Evolutionary conservation across 2,113 vertebrate genomes (phyloP), one percentile per base, ranked within the genome.

Genomic region (Rhinoderma darwinii): DNA sequence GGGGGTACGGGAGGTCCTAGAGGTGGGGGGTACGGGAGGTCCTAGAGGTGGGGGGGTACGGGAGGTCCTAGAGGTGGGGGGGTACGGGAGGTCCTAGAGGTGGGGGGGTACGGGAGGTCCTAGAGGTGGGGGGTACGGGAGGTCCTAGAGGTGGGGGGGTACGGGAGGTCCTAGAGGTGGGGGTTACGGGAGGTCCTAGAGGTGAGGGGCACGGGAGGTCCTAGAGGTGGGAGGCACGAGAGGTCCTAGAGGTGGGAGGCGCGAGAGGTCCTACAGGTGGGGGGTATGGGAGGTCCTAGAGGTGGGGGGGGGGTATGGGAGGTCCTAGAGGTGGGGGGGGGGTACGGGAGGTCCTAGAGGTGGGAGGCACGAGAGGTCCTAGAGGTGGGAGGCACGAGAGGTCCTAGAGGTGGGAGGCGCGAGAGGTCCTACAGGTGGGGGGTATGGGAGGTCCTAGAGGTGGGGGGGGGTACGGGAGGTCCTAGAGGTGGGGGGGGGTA

Each of bases 11-110:
- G 27, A 12, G 54, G 54, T 9, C 54, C 54, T 22, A 22, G 30
- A 27, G 8, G 59, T 4, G 59, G n/a, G 61, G 27, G 61, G 61
- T 6, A 3, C 14, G 2, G 3, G n/a, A 5, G 3, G 27, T 30
- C 27, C 27, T 27, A 30, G 30, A 14, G 66, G 27, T 3, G 63
- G n/a, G 32, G 27, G 14, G 15, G 95, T 92, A 94, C 90, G 93
- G 94, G 94, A n/a, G 92, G 94, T 94, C 92, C 92, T 92, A 92
- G 68, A 15, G 18, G 35, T 35, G 4, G 15, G 17, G 68, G 35
- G 35, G 14, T 9, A 20, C 18, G 0, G 15, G 68, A 17, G 18
- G 14, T 17, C 50, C 2, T 1, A 1, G 25, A 25, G 9, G 25
- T 5, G n/a, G 18, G 25, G 10, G 61, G n/a, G 25, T 14, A 7